These are phyloP conservation scores for Tortrix viridana DNA, from an alignment of 2,888 invertebrate genomes.

Conservation along the genomic window DNA sequence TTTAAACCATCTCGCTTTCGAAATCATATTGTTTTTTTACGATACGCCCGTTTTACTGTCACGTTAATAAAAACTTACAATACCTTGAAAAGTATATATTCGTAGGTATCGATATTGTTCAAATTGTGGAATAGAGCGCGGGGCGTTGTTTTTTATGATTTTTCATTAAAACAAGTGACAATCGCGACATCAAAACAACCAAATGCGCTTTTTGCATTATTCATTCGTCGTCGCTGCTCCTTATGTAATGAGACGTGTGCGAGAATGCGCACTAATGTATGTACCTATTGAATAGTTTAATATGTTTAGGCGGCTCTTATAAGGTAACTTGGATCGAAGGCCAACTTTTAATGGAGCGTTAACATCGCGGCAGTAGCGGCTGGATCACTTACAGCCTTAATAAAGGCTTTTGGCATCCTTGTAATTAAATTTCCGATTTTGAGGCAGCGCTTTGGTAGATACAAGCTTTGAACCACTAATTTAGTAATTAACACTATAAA, in stretches of 20 bases:
- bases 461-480: neutral
- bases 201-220: slow-evolving; percentile 18
- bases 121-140: no score
- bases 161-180: slow-evolving; percentile 1
- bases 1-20: no score
- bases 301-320: slow-evolving; percentile 11
- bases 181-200: slow-evolving; percentile 5
- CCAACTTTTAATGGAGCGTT: slow-evolving; percentile 19
- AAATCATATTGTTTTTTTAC: no score
- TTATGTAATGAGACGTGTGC: slow-evolving; percentile 10
- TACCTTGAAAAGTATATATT: no score
- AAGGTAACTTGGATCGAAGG: slow-evolving; percentile 12
- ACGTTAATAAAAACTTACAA: no score
- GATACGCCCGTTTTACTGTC: no score
- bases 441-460: neutral
- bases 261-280: slow-evolving; percentile 2
- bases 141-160: no score
- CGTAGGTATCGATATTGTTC: no score
- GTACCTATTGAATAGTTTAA: slow-evolving; percentile 4
- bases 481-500: neutral
- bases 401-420: slow-evolving; percentile 7
- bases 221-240: slow-evolving; percentile 9
- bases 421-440: slow-evolving; percentile 12
- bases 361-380: slow-evolving; percentile 1
- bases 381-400: slow-evolving; percentile 8